These are phyloP conservation scores for Holacanthus passer DNA, from an alignment of 2,113 vertebrate species.

Conservation along the genomic window DNA sequence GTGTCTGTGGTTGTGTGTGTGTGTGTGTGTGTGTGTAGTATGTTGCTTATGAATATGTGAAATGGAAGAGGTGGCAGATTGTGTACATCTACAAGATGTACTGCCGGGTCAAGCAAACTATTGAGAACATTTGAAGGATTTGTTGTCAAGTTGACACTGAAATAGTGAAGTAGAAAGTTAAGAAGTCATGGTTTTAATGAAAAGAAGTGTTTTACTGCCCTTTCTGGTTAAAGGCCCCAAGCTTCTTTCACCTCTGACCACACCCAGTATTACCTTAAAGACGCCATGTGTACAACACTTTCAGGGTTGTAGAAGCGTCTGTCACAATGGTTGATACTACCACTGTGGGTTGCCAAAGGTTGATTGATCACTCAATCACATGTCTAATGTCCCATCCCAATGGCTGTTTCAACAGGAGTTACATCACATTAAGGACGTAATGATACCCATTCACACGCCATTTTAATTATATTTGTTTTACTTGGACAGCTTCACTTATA, in stretches of 20 bases:
- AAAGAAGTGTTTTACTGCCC: neutral
- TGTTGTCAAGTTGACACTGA: neutral
- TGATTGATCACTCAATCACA: neutral
- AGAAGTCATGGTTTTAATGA: neutral
- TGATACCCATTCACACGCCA: neutral
- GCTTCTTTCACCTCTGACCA: no score
- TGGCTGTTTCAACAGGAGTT: neutral
- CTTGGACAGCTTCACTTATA: neutral
- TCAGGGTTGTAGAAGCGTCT: no score
- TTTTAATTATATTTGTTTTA: neutral
- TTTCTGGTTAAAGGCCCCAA: neutral
- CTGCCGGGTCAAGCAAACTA: neutral
- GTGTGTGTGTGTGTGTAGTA: neutral
- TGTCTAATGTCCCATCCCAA: neutral
- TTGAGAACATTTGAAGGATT: no score
- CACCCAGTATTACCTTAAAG: neutral
- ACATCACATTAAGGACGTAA: neutral
- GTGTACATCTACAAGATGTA: no score
- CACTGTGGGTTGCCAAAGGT: neutral
- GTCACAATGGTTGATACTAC: no score
- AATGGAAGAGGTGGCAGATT: neutral
- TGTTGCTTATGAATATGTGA: neutral
- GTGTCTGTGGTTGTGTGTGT: neutral
- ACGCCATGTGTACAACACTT: no score
- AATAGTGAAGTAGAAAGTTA: neutral